Evolutionary conservation across 2,888 invertebrate species (phyloP), one percentile per base, ranked within the genome.

Genomic region (Spodoptera littoralis): DNA sequence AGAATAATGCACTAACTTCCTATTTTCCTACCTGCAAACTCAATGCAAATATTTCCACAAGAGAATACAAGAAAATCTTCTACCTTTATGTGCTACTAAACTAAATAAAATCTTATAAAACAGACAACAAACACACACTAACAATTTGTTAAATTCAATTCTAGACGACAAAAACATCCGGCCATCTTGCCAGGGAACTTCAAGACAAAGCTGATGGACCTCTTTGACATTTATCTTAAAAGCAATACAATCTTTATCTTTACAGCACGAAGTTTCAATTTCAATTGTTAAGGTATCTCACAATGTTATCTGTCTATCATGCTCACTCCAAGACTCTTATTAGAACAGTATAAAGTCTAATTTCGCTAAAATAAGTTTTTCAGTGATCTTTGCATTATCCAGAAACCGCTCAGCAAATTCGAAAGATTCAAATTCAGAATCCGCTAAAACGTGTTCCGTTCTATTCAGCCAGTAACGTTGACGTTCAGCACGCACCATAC

Each of bases 371-470:
- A 44, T 53, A 55, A 24, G 51, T 6, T 3, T 24, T 42, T 50
- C 49, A 18, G 61, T 65, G 60, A 54, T 54, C 13, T 66, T 76
- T 58, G 69, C 46, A 54, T 53, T 60, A 57, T 50, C 50, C 65
- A 50, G 76, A 73, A 80, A 80, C 81, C 66, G 78, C 77, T 80
- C 65, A 56, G 56, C 67, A 71, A 78, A 79, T 81, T 83, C 67
- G 77, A 78, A 77, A 82, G 83, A 84, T 86, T 84, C 77, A 83
- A 85, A 84, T 82, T 84, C 80, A 77, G 84, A 89, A 84, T 88
- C 86, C 80, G 84, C 87, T 79, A 85, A 85, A 93, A 92, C 93
- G 79, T 88, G 93, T 92, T 93, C 84, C 83, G 56, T 81, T 87
- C 77, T 83, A 88, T 91, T 88, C 88, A 90, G 80, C 72, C 82